A percentile compares a stretch with the other conserved stretches of the same genome.
Conservation (phyloP, 2,113 vertebrate genomes). For the Carollia perspicillata region DNA sequence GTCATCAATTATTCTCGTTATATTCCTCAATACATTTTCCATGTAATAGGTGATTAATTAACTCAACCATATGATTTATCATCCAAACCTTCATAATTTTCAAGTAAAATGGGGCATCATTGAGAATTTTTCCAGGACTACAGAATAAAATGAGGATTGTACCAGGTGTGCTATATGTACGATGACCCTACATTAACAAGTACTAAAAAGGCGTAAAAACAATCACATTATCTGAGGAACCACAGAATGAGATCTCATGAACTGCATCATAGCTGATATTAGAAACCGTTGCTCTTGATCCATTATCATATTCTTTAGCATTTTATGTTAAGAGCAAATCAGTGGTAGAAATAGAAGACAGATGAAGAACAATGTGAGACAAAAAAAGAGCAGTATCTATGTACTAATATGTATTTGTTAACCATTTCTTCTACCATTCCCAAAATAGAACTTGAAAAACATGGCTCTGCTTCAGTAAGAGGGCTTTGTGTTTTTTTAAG, state of each 20-base stretch:
- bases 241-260: not conserved
- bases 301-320: not conserved
- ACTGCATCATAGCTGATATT: not conserved
- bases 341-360: not conserved
- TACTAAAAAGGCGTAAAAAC: not conserved
- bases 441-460: constrained; percentile 61
- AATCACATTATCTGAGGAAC: not conserved
- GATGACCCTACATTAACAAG: not conserved
- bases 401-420: constrained; percentile 27
- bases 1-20: not conserved
- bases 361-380: not conserved
- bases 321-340: not conserved
- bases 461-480: constrained; percentile 35
- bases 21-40: not conserved
- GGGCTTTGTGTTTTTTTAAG: constrained; percentile 50
- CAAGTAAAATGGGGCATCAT: not conserved
- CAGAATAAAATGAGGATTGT: not conserved
- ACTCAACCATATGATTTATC: not conserved
- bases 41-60: not conserved
- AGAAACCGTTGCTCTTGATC: not conserved
- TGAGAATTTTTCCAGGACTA: not conserved
- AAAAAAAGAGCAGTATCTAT: not conserved
- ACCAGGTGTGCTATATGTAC: not conserved
- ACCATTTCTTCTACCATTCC: constrained; percentile 46
- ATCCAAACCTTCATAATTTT: not conserved